Evolutionary conservation across 2,113 vertebrate genomes (phyloP).

Genomic region (Chaenocephalus aceratus): DNA sequence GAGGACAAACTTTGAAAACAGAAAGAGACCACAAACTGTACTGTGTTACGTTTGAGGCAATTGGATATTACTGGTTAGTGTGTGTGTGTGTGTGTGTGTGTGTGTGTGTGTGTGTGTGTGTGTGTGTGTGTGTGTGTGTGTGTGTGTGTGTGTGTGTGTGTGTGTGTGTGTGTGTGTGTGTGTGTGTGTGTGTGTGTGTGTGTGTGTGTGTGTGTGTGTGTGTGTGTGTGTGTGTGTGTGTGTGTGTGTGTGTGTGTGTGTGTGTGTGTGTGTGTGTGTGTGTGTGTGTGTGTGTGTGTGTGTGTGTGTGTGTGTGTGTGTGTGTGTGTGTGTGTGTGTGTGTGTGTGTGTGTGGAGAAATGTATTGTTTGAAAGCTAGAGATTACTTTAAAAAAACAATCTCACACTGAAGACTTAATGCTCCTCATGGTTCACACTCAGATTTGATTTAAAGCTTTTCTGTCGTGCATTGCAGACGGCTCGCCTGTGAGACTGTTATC

Average conservation of each 20-base stretch:
- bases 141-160: no score
- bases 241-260: not conserved
- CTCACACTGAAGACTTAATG: not conserved
- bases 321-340: not conserved
- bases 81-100: no score
- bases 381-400: not conserved
- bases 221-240: not conserved
- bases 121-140: no score
- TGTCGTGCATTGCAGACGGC: not conserved
- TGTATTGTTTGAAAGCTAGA: not conserved
- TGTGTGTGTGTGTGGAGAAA: not conserved
- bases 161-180: no score
- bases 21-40: not conserved
- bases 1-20: conserved; percentile 25
- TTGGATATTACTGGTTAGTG: not conserved
- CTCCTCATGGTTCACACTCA: conserved; percentile 2
- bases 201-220: no score
- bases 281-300: no score
- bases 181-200: no score
- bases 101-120: no score
- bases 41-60: not conserved
- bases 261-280: no score
- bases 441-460: not conserved
- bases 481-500: not conserved
- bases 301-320: no score